phyloP scores from a whole-genome alignment of 2,797 vertebrate species.

The Clangula hyemalis region DNA sequence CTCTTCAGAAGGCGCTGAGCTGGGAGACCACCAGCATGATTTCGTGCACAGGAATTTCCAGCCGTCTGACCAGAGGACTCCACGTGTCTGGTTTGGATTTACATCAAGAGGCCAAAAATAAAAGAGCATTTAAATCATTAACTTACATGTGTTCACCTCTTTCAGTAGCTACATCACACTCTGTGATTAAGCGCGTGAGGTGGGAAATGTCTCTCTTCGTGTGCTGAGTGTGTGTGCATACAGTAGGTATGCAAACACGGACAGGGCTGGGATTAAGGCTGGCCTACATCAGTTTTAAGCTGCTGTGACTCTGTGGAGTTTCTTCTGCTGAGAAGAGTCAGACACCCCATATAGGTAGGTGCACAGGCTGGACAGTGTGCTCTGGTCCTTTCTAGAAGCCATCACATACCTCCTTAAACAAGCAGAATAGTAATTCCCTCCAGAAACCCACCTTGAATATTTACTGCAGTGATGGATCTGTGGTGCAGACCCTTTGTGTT shows the following conservation, averaged over 20 bases:
- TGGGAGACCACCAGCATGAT: constrained; percentile 78
- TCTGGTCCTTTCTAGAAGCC: not conserved
- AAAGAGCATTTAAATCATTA: constrained; percentile 73
- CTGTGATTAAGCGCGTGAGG: constrained; percentile 45
- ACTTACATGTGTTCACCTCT: constrained; percentile 62
- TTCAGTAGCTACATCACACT: constrained; percentile 39
- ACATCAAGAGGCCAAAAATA: constrained; percentile 74
- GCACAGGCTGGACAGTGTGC: not conserved
- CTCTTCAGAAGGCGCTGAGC: constrained; percentile 59
- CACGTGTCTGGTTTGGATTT: constrained; percentile 75
- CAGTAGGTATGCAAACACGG: not conserved
- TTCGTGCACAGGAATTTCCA: constrained; percentile 78
- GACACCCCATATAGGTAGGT: not conserved
- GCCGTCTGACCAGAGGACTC: constrained; percentile 78
- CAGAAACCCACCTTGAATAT: not conserved
- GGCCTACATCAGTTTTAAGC: not conserved
- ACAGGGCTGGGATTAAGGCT: not conserved
- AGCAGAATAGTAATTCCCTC: not conserved
- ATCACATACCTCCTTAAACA: not conserved
- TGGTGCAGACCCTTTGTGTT: not conserved
- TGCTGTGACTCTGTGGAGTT: not conserved
- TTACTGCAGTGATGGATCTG: not conserved
- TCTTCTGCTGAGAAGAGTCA: not conserved
- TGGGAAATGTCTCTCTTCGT: constrained; percentile 38
- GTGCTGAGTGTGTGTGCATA: not conserved